Evolutionary conservation across 2,797 vertebrate genomes (phyloP).

Genomic region (Sebastes goodei): DNA sequence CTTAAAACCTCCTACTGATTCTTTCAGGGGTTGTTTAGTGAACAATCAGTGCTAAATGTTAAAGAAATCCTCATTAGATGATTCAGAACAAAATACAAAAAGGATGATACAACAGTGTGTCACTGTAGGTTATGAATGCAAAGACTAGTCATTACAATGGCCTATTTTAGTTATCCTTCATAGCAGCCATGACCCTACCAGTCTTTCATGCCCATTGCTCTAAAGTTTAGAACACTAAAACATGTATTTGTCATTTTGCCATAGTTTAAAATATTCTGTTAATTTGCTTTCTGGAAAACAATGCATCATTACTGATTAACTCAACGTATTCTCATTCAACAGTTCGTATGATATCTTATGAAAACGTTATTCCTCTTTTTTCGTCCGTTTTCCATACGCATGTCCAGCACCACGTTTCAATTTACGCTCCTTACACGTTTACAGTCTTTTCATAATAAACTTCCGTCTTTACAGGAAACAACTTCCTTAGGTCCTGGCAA

Average conservation of each 20-base stretch:
- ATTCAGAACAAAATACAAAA: neutral
- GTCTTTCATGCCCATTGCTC: neutral
- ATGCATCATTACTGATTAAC: neutral
- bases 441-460: too few relatives aligned
- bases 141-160: neutral
- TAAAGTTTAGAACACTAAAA: neutral
- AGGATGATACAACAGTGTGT: neutral
- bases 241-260: neutral
- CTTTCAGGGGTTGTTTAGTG: neutral
- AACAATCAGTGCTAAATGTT: neutral
- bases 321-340: too few relatives aligned
- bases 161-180: neutral
- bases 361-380: too few relatives aligned
- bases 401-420: too few relatives aligned
- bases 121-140: neutral
- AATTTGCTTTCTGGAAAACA: neutral
- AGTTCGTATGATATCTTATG: too few relatives aligned
- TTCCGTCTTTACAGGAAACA: too few relatives aligned
- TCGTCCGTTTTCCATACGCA: too few relatives aligned
- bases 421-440: too few relatives aligned
- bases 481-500: too few relatives aligned
- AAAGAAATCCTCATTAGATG: neutral
- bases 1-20: neutral
- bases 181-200: neutral
- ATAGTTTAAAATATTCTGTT: neutral